Evolutionary conservation across 2,113 vertebrate genomes (phyloP), one percentile per base, ranked within the genome.

Genomic region (Galbula dea): DNA sequence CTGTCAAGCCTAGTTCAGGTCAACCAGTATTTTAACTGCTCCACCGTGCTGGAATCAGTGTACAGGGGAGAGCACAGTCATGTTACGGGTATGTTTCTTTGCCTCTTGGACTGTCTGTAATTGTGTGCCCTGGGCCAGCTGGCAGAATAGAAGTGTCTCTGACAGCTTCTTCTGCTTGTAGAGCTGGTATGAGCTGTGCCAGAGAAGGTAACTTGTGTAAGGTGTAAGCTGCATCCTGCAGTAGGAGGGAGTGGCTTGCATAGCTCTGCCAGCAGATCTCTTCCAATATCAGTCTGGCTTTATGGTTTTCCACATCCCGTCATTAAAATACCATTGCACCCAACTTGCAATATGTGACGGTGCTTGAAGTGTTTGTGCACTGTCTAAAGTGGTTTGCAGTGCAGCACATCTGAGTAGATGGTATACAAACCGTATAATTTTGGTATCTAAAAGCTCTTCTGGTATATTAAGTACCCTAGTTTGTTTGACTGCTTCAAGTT

Each of bases 401-500:
- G 48, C 62, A 27, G 26, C 57, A 17, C 13, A 2, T 57, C 73
- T 75, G 66, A 75, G 62, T 34, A 52, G 66, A 18, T 18, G 10
- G 36, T 22, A 13, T 49, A 29, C 54, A 79, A 72, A 82, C 81
- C 29, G 0, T 89, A 59, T 74, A 17, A 79, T 87, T 93, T 89
- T 72, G 71, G 32, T 79, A 66, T 76, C 58, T 73, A 19, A 84
- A 93, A 87, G 52, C 73, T 86, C 65, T 86, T 49, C 45, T 82
- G 73, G 66, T 93, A 89, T 79, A 62, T 61, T 65, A 84, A 94
- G 37, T 68, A 81, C 67, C 82, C 48, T 65, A 48, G 76, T 76
- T 69, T 85, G 32, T 85, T 78, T 87, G 66, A 62, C 57, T 75
- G 23, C 34, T 69, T 32, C 12, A 39, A 66, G 71, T 93, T 79